Conservation (phyloP, 2,113 vertebrate genomes). For the Pleuronectes platessa region DNA sequence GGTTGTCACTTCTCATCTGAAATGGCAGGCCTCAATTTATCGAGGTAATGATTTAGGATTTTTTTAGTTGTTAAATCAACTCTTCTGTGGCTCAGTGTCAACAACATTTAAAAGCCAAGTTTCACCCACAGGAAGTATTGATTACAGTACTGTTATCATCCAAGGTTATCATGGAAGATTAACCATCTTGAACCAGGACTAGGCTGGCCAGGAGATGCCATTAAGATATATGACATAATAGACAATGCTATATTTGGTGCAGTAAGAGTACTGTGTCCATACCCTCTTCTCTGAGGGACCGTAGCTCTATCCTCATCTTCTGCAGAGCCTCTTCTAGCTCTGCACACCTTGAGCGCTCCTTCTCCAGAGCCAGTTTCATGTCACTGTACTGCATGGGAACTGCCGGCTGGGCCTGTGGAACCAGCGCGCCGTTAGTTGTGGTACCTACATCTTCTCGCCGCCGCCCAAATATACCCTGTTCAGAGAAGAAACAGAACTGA, state of each 20-base stretch:
- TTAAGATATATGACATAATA: background rate
- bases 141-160: background rate
- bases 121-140: background rate
- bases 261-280: constrained; percentile 26
- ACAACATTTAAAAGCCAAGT: background rate
- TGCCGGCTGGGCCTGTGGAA: constrained; percentile 72
- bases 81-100: background rate
- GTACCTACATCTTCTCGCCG: constrained; percentile 91
- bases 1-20: constrained; percentile 3
- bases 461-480: constrained; percentile 97
- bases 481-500: constrained; percentile 56
- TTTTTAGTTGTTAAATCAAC: background rate
- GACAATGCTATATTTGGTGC: background rate
- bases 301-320: constrained; percentile 97
- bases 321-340: constrained; percentile 98
- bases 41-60: background rate
- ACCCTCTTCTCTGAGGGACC: constrained; percentile 97
- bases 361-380: constrained; percentile 96
- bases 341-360: constrained; percentile 93
- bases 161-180: background rate
- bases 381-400: constrained; percentile 96
- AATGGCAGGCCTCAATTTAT: background rate
- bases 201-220: background rate
- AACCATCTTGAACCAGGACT: background rate
- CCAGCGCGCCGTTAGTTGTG: constrained; percentile 71